These are phyloP conservation scores for Neofelis nebulosa DNA, from an alignment of 2,113 vertebrate species.

Conservation along the genomic window DNA sequence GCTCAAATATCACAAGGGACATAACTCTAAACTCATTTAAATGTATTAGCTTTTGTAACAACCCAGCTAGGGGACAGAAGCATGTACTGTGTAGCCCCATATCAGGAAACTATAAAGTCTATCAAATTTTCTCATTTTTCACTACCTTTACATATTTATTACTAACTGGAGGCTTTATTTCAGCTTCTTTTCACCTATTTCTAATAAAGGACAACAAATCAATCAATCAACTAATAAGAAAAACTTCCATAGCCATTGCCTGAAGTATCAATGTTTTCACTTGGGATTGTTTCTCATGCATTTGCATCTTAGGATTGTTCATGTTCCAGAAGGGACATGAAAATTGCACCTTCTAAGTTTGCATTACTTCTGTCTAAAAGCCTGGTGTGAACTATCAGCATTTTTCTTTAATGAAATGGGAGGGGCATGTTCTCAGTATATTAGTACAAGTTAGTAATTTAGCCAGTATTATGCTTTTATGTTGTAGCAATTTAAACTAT, in stretches of 20 bases:
- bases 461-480: not conserved
- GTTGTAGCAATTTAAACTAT: conserved; percentile 31
- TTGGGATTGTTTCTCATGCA: not conserved
- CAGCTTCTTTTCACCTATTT: not conserved
- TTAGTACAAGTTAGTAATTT: conserved; percentile 35
- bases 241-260: rapidly evolving
- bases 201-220: not conserved
- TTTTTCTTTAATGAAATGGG: conserved; percentile 29
- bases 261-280: not conserved
- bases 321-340: not conserved
- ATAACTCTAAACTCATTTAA: not conserved
- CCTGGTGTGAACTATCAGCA: not conserved
- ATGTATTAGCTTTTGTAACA: not conserved
- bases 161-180: not conserved
- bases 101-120: not conserved
- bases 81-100: rapidly evolving
- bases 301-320: not conserved
- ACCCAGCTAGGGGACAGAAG: not conserved
- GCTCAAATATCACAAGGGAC: not conserved
- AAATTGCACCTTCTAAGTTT: not conserved
- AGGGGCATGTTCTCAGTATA: not conserved
- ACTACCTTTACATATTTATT: not conserved
- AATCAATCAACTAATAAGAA: not conserved
- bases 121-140: not conserved
- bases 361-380: not conserved